A percentile compares a stretch with the other conserved stretches of the same genome.
Evolutionary conservation across 2,888 invertebrate genomes (phyloP).

Genomic region (Desoria tigrina): DNA sequence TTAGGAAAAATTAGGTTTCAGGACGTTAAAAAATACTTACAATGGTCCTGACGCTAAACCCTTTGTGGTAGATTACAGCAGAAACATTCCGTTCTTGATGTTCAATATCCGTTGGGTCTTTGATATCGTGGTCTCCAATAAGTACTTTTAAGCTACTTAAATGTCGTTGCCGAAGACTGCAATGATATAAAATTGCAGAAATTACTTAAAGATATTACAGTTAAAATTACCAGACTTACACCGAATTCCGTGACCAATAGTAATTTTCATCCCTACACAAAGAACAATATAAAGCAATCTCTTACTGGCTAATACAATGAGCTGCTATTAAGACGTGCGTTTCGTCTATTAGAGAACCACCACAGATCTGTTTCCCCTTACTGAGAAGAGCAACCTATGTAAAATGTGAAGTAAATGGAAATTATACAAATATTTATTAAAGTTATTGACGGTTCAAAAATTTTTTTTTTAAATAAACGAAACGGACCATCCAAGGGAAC

Average conservation of each 20-base stretch:
- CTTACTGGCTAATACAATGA: constrained; percentile 68
- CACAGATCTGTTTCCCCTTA: constrained; percentile 56
- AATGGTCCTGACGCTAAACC: constrained; percentile 79
- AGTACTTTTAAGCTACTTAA: constrained; percentile 77
- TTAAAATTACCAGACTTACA: background rate
- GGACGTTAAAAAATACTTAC: constrained; percentile 58
- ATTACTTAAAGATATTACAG: background rate
- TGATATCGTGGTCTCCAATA: constrained; percentile 81
- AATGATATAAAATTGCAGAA: constrained; percentile 11
- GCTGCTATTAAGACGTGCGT: constrained; percentile 79
- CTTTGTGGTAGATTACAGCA: constrained; percentile 79
- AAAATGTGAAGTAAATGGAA: constrained; percentile 15
- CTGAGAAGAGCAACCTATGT: constrained; percentile 73
- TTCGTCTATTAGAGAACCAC: constrained; percentile 61
- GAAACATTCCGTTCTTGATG: constrained; percentile 79
- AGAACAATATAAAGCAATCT: no score
- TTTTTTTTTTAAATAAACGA: background rate
- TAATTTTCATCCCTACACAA: no score
- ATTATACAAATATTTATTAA: background rate
- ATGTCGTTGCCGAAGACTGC: constrained; percentile 68
- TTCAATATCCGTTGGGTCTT: constrained; percentile 56
- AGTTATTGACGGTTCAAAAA: no score
- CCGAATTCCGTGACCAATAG: no score
- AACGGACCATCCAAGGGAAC: constrained; percentile 27
- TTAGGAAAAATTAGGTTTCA: no score